phyloP scores from a whole-genome alignment of 2,888 invertebrate species.

The Ophraella communa region DNA sequence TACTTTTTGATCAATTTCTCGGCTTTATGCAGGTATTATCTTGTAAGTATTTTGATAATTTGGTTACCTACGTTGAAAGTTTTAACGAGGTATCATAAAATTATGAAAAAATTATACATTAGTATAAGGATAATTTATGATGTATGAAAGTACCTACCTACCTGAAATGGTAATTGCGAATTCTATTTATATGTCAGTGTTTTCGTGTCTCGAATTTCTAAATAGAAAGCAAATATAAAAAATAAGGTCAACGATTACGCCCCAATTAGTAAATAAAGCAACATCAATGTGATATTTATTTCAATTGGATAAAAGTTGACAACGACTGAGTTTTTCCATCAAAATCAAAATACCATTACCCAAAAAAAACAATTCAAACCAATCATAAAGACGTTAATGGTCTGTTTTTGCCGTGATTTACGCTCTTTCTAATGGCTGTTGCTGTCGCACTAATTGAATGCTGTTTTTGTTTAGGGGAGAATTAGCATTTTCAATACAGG shows the following conservation, averaged over 20 bases:
- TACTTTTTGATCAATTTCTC: too few relatives aligned
- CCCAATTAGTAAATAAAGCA: slow-evolving; percentile 6
- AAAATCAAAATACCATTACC: slow-evolving; percentile 30
- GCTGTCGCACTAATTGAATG: slow-evolving; percentile 51
- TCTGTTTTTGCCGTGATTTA: slow-evolving; percentile 44
- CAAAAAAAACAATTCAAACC: slow-evolving; percentile 33
- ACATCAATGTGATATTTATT: slow-evolving; percentile 10
- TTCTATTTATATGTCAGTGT: background rate
- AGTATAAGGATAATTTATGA: too few relatives aligned
- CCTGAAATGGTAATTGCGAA: too few relatives aligned
- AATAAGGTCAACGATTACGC: background rate
- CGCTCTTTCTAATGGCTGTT: slow-evolving; percentile 45
- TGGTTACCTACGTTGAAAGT: too few relatives aligned
- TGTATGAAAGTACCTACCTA: too few relatives aligned
- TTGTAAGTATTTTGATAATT: too few relatives aligned
- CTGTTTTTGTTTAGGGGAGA: slow-evolving; percentile 50
- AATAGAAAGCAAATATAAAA: background rate
- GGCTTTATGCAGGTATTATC: too few relatives aligned
- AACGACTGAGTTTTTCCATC: slow-evolving; percentile 9
- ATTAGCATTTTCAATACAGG: slow-evolving; percentile 46
- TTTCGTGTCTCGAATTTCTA: background rate
- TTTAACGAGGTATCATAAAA: too few relatives aligned
- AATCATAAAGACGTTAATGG: slow-evolving; percentile 42
- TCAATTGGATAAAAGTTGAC: slow-evolving; percentile 1
- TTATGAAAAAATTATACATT: too few relatives aligned